Base-by-base conservation (phyloP, 2,797 vertebrate species). In the Neosalanx taihuensis region DNA sequence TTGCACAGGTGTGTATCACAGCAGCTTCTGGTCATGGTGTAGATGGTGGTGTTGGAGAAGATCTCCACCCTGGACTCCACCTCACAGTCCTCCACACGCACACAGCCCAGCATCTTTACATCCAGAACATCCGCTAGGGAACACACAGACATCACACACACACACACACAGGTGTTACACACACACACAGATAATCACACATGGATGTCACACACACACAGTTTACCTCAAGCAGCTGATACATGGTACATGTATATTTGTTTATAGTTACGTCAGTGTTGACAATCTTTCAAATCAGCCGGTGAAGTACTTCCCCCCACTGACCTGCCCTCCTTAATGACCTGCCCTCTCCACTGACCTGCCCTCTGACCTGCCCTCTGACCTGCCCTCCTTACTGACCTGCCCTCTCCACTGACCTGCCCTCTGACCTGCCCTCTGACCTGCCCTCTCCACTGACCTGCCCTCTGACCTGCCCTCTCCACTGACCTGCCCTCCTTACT, bases 1-100 rank as follows among this genome's bases (percentile, higher is more conserved):
- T 92, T 92, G 80, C 91, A 92, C 79, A 91, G 86, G 15, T 87
- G 75, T 0, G 85, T 88, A 73, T 86, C 35, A 13, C 90, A 92
- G 80, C 91, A 92, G 75, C 85, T 75, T 76, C 86, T 91, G 75
- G 84, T 92, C 89, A 92, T 86, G 51, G 74, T 72, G 18, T 87
- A 91, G 59, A 90, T 3, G 13, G 81, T 89, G 6, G 72, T 81
- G 79, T 89, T 88, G 0, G 41, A 26, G 66, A 85, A 81, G 17
- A 89, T 64, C 60, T 85, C 77, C 69, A 87, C 79, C 0, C 29
- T 72, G 6, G 73, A 80, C 73, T 80, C 82, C 62, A 70, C 26
- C 0, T 73, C 46, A 0, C 91, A 92, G 65, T 88, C 84, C 23
- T 88, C 88, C 30, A 67, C 72, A 62, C 71, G 86, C 4, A 66